A percentile compares a stretch with the other conserved stretches of the same genome.
These are phyloP conservation scores for Tribolium castaneum DNA, from an alignment of 1,140 invertebrate genomes.

Conservation along the genomic window DNA sequence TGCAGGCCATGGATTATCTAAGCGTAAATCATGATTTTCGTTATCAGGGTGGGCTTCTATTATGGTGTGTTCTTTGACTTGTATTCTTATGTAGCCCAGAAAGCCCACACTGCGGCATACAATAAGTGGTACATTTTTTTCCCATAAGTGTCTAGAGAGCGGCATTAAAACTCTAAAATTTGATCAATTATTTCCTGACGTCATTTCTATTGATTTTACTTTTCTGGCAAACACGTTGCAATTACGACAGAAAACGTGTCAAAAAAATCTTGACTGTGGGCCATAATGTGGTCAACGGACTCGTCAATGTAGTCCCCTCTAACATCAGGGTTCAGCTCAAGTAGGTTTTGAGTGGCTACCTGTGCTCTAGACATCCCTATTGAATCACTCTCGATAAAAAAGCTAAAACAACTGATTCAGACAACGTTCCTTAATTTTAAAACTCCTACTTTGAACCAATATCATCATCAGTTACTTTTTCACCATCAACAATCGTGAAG, in stretches of 20 bases:
- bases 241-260: constrained; percentile 90
- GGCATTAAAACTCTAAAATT: constrained; percentile 69
- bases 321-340: constrained; percentile 95
- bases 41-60: constrained; percentile 96
- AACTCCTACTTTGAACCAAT: constrained; percentile 85
- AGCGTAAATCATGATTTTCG: constrained; percentile 85
- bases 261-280: constrained; percentile 90
- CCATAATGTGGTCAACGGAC: constrained; percentile 83
- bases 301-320: constrained; percentile 93
- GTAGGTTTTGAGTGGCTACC: constrained; percentile 81
- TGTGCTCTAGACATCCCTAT: constrained; percentile 87
- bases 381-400: constrained; percentile 85
- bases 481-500: constrained; percentile 96
- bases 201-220: constrained; percentile 67
- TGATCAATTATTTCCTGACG: neutral
- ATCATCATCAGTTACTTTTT: constrained; percentile 88
- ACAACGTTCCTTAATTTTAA: constrained; percentile 50
- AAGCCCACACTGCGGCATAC: constrained; percentile 92
- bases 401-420: constrained; percentile 69
- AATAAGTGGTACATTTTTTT: constrained; percentile 86
- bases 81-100: constrained; percentile 90
- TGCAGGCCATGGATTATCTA: constrained; percentile 87
- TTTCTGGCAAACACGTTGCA: constrained; percentile 86
- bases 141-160: constrained; percentile 87
- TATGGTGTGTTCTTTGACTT: constrained; percentile 91